A percentile compares a stretch with the other conserved stretches of the same genome.
These are phyloP conservation scores for Boulengeromyrus knoepffleri DNA, from an alignment of 2,113 vertebrate genomes.

Conservation along the genomic window DNA sequence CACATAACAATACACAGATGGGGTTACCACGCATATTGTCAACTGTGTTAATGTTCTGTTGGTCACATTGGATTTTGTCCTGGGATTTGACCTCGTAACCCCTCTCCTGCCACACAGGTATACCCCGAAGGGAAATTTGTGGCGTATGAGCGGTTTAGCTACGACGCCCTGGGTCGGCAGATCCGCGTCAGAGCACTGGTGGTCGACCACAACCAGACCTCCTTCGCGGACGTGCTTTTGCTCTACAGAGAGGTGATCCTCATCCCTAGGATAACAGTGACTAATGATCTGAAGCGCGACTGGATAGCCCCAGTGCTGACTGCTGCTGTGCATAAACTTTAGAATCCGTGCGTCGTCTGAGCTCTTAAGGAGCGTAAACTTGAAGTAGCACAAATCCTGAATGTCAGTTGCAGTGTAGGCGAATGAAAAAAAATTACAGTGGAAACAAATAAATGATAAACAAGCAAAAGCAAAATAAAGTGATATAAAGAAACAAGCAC, in stretches of 20 bases:
- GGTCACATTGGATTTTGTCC: not conserved
- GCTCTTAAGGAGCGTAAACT: not conserved
- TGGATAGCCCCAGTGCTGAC: not conserved
- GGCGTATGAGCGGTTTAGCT: conserved; percentile 32
- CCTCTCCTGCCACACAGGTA: conserved; percentile 2
- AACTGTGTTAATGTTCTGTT: not conserved
- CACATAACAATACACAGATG: not conserved
- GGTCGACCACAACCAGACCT: not conserved
- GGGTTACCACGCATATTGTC: not conserved
- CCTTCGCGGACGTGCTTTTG: conserved; percentile 26
- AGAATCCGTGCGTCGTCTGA: not conserved
- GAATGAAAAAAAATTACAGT: not conserved
- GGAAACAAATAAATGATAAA: not conserved
- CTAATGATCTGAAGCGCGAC: not conserved
- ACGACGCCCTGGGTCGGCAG: conserved; percentile 33
- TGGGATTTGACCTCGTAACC: not conserved
- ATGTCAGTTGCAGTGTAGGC: not conserved
- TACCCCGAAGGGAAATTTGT: conserved; percentile 13
- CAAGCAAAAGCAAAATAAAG: not conserved
- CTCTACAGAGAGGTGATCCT: conserved; percentile 35
- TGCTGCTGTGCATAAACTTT: not conserved
- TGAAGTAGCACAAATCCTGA: not conserved
- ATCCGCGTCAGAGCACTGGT: conserved; percentile 15
- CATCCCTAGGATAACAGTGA: not conserved
- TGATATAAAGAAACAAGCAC: not conserved